Conservation (phyloP, 1,140 invertebrate species). For the Ostrea denselamellosa region DNA sequence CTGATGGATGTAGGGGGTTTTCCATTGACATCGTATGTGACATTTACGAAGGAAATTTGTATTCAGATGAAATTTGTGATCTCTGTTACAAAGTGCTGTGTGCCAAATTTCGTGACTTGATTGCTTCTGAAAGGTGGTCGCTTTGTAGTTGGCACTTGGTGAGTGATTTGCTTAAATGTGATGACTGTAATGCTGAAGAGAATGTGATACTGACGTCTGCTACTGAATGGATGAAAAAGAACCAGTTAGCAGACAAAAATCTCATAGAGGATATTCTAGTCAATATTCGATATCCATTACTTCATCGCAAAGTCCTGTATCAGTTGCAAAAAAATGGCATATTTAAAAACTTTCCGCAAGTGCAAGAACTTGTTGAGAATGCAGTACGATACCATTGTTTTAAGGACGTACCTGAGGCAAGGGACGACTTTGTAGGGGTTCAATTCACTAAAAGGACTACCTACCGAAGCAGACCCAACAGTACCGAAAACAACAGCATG, state of each 20-base stretch:
- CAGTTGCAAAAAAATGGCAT: constrained; percentile 74
- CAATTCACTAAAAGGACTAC: constrained; percentile 61
- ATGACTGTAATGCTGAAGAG: constrained; percentile 72
- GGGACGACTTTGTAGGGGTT: constrained; percentile 70
- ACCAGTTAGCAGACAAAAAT: constrained; percentile 71
- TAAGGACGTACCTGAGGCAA: constrained; percentile 73
- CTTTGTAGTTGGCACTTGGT: constrained; percentile 68
- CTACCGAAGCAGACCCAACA: constrained; percentile 23
- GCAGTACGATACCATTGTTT: constrained; percentile 74
- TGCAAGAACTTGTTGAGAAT: constrained; percentile 70
- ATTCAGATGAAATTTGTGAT: constrained; percentile 64
- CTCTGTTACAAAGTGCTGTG: constrained; percentile 71
- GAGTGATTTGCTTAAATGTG: constrained; percentile 68
- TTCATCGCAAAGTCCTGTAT: constrained; percentile 72
- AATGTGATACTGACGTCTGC: constrained; percentile 73
- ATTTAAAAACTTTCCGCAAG: constrained; percentile 75
- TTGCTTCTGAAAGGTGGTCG: constrained; percentile 64
- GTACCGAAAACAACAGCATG: constrained; percentile 2
- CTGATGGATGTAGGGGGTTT: constrained; percentile 61
- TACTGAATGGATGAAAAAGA: constrained; percentile 76
- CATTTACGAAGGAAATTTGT: constrained; percentile 66
- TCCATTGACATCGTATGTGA: constrained; percentile 66
- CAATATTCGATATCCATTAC: constrained; percentile 73
- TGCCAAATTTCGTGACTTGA: constrained; percentile 69
- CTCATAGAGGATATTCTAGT: constrained; percentile 74